phyloP scores from a whole-genome alignment of 2,113 vertebrate species.

The Mobula hypostoma region DNA sequence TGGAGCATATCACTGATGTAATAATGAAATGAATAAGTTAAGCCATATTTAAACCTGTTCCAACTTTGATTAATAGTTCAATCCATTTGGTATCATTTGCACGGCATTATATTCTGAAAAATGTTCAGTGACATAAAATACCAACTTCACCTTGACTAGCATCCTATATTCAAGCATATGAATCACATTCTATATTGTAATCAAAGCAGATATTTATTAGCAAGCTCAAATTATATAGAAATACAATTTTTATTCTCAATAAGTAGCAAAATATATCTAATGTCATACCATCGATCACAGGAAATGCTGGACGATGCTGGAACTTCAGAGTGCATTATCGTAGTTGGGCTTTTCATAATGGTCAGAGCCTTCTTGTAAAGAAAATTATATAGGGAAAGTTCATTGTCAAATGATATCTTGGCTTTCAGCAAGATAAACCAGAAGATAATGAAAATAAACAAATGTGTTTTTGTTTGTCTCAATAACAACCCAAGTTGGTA shows the following conservation, averaged over 20 bases:
- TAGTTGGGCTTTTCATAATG: neutral
- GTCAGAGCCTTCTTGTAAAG: neutral
- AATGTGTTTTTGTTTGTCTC: neutral
- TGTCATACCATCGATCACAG: neutral
- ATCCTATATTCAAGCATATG: neutral
- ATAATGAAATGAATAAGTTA: neutral
- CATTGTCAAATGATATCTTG: neutral
- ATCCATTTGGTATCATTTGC: neutral
- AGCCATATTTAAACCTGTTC: neutral
- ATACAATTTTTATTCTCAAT: neutral
- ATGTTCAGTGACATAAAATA: neutral
- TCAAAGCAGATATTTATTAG: slow-evolving; percentile 1
- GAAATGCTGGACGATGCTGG: neutral
- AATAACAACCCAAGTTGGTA: neutral
- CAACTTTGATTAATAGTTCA: slow-evolving; percentile 14
- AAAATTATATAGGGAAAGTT: neutral
- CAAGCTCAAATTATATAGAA: neutral
- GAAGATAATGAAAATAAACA: neutral
- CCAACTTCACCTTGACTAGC: neutral
- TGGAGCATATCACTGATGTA: neutral
- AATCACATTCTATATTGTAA: neutral
- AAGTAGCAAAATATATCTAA: neutral
- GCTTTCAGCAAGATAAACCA: neutral
- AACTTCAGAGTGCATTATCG: neutral
- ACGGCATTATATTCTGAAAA: neutral